Conservation (phyloP, 2,113 vertebrate species). For the Bungarus multicinctus region DNA sequence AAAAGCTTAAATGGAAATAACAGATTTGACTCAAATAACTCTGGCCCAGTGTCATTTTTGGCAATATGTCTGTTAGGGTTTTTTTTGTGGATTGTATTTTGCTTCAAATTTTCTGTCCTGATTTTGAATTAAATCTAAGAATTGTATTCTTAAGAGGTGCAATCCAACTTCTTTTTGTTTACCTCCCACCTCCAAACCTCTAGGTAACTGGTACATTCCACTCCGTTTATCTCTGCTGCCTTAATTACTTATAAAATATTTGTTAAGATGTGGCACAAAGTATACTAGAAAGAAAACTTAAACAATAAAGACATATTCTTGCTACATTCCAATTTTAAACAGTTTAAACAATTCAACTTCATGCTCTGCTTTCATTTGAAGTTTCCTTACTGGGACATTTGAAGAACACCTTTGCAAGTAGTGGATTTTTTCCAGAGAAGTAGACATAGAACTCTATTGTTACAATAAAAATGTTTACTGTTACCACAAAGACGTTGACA, state of each 20-base stretch:
- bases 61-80: not conserved
- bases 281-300: constrained; percentile 32
- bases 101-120: not conserved
- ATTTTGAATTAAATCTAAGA: constrained; percentile 8
- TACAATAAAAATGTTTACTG: not conserved
- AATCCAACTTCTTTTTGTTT: constrained; percentile 24
- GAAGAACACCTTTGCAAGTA: not conserved
- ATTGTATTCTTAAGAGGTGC: constrained; percentile 13
- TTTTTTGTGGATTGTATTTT: not conserved
- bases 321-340: constrained; percentile 41
- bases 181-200: not conserved
- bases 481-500: not conserved
- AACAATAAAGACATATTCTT: constrained; percentile 51
- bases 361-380: not conserved
- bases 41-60: not conserved
- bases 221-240: constrained; percentile 11
- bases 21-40: fast-evolving
- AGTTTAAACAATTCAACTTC: not conserved
- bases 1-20: not conserved
- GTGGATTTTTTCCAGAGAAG: not conserved
- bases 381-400: not conserved
- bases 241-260: not conserved
- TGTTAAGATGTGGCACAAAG: constrained; percentile 30
- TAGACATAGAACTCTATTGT: not conserved
- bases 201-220: constrained; percentile 22